These are phyloP conservation scores for Mylabris sibirica DNA, from an alignment of 2,888 invertebrate genomes.

Conservation along the genomic window DNA sequence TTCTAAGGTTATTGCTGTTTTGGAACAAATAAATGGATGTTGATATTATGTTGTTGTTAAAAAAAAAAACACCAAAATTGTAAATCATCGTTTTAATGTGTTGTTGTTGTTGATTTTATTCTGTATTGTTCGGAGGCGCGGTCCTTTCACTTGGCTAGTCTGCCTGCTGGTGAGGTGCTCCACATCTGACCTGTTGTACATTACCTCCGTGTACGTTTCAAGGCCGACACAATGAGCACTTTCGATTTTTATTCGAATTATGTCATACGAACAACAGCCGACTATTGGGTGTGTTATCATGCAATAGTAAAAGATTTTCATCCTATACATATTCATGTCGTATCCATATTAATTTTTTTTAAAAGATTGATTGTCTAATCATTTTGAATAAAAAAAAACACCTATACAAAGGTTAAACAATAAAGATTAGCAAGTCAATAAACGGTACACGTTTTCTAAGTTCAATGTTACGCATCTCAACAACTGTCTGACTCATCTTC, in stretches of 20 bases:
- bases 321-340: not conserved
- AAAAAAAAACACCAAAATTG: not conserved
- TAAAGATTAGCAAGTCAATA: not conserved
- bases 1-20: not conserved
- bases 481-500: not conserved
- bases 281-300: slow-evolving; percentile 28
- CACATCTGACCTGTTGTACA: slow-evolving; percentile 40
- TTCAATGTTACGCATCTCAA: slow-evolving; percentile 8
- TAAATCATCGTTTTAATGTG: not conserved
- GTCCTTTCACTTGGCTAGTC: slow-evolving; percentile 46
- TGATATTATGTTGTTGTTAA: not conserved
- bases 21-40: not conserved
- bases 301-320: not conserved
- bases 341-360: not conserved
- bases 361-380: not conserved
- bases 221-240: slow-evolving; percentile 45
- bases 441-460: not conserved
- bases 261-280: slow-evolving; percentile 36
- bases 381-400: not conserved
- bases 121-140: slow-evolving; percentile 37
- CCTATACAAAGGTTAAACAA: not conserved
- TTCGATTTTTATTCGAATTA: slow-evolving; percentile 48
- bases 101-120: not conserved
- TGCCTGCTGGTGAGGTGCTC: slow-evolving; percentile 39
- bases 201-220: slow-evolving; percentile 44